Evolutionary conservation across 2,888 invertebrate genomes (phyloP).

Genomic region (Eretmocerus hayati): DNA sequence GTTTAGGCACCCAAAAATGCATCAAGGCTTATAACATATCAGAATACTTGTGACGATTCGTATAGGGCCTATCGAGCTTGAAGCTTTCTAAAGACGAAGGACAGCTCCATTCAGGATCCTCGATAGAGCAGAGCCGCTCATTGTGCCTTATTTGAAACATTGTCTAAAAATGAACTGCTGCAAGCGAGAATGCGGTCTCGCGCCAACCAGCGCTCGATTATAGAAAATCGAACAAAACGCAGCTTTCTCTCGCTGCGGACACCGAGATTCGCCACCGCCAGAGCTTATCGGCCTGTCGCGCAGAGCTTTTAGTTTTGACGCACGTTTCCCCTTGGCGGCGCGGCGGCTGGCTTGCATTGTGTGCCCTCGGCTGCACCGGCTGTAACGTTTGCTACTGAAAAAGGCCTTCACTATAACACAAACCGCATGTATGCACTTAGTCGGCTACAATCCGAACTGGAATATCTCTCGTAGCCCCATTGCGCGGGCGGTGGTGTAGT

Average conservation of each 20-base stretch:
- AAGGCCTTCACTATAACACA: too few relatives aligned
- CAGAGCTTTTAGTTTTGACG: constrained; percentile 23
- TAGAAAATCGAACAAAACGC: constrained; percentile 22
- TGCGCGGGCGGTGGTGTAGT: too few relatives aligned
- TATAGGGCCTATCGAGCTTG: too few relatives aligned
- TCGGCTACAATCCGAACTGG: too few relatives aligned
- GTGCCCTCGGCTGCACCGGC: neutral
- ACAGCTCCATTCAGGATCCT: constrained; percentile 4
- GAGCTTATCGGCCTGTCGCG: constrained; percentile 14
- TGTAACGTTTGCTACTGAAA: too few relatives aligned
- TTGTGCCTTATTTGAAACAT: constrained; percentile 13
- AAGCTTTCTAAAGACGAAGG: too few relatives aligned
- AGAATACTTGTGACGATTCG: too few relatives aligned
- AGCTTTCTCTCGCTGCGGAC: neutral
- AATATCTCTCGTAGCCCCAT: too few relatives aligned
- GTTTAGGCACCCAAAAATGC: too few relatives aligned
- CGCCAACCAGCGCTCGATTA: constrained; percentile 12
- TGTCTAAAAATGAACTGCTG: constrained; percentile 18
- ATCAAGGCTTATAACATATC: too few relatives aligned
- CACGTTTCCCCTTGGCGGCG: constrained; percentile 17
- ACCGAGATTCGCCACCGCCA: constrained; percentile 4
- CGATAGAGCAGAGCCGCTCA: constrained; percentile 2
- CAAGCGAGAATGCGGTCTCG: neutral
- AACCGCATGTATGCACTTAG: too few relatives aligned
- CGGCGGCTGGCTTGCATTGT: constrained; percentile 2